A percentile compares a stretch with the other conserved stretches of the same genome.
Conservation (phyloP, 2,888 invertebrate genomes). For the Drosophila bunnanda region DNA sequence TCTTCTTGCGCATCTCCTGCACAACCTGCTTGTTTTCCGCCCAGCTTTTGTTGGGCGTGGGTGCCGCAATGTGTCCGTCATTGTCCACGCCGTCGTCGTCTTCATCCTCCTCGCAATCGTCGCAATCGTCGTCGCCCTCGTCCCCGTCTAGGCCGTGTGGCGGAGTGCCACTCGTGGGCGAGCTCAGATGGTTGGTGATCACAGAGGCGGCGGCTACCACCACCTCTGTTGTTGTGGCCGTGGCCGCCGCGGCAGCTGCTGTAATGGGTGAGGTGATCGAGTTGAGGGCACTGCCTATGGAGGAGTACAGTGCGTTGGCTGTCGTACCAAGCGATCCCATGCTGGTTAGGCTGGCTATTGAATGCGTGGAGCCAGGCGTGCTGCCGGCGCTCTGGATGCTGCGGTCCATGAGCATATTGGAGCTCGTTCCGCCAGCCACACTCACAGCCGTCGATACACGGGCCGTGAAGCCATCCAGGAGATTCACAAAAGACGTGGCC, state of each 20-base stretch:
- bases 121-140: conserved; percentile 76
- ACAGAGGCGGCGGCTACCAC: conserved; percentile 82
- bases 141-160: conserved; percentile 70
- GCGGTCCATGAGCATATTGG: conserved; percentile 35
- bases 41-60: conserved; percentile 87
- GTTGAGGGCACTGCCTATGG: conserved; percentile 81
- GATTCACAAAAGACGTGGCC: conserved; percentile 80
- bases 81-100: conserved; percentile 74
- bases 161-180: conserved; percentile 82
- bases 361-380: conserved; percentile 78
- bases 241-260: conserved; percentile 82
- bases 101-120: conserved; percentile 75
- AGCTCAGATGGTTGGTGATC: conserved; percentile 82
- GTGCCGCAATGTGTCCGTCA: conserved; percentile 75
- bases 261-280: conserved; percentile 81
- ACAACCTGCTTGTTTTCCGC: conserved; percentile 92
- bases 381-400: conserved; percentile 77
- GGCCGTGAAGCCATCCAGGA: conserved; percentile 81
- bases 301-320: conserved; percentile 82
- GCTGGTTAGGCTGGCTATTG: conserved; percentile 79
- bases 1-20: conserved; percentile 91
- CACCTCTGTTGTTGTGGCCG: conserved; percentile 80
- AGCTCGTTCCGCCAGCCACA: conserved; percentile 63
- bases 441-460: conserved; percentile 82
- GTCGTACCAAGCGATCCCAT: conserved; percentile 80